phyloP scores from a whole-genome alignment of 2,113 vertebrate genomes.

The Corythoichthys intestinalis region DNA sequence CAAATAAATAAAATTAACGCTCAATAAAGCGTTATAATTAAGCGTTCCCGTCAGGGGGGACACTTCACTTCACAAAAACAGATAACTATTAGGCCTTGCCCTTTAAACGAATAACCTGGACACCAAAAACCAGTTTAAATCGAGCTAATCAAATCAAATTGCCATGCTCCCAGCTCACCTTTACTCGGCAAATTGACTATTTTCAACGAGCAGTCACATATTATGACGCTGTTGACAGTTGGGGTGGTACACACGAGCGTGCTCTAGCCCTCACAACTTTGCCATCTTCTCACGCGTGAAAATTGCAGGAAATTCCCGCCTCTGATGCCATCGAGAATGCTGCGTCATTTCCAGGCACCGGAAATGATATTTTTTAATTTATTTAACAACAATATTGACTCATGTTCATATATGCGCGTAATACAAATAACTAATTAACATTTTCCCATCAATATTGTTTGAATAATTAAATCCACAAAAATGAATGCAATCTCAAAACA shows the following conservation, averaged over 20 bases:
- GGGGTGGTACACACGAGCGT: neutral
- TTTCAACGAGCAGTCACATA: neutral
- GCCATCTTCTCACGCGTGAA: slow-evolving; percentile 15
- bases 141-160: neutral
- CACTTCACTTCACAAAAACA: neutral
- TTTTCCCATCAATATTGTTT: rapidly evolving
- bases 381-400: no score
- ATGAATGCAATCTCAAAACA: neutral
- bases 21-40: no score
- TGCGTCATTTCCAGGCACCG: slow-evolving; percentile 31
- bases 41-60: no score
- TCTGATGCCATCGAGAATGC: neutral
- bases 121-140: neutral
- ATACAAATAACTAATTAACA: neutral
- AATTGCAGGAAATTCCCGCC: slow-evolving; percentile 52
- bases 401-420: no score
- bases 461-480: rapidly evolving
- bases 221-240: neutral
- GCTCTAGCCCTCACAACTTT: slow-evolving; percentile 21
- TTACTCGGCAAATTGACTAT: neutral
- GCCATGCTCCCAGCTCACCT: neutral
- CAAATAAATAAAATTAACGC: no score
- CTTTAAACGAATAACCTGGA: slow-evolving; percentile 1
- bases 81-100: neutral
- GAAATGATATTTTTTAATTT: no score